Percentiles rank a stretch among this genome's conserved stretches.
Evolutionary conservation across 2,888 invertebrate genomes (phyloP).

Genomic region (Lucinisca nassula): DNA sequence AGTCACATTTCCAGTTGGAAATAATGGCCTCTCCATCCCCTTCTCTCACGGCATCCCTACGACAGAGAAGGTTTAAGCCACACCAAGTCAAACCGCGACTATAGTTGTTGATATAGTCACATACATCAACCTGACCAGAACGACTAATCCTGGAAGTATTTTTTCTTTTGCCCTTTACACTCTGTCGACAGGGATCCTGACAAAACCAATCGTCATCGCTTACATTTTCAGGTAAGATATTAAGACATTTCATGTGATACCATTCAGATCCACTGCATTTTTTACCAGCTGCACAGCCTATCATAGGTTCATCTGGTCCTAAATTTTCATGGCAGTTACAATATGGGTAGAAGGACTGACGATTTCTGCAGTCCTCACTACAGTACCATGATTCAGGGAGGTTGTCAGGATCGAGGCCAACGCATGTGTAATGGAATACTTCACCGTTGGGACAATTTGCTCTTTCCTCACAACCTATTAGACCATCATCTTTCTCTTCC

Average conservation of each 20-base stretch:
- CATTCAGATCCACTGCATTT: constrained; percentile 49
- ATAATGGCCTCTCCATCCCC: background rate
- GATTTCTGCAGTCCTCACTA: constrained; percentile 28
- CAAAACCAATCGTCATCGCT: constrained; percentile 54
- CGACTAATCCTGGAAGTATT: background rate
- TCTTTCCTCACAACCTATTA: constrained; percentile 36
- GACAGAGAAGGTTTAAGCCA: constrained; percentile 51
- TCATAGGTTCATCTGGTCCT: constrained; percentile 51
- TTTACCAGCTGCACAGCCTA: constrained; percentile 45
- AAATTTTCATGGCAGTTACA: constrained; percentile 49
- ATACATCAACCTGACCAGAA: background rate
- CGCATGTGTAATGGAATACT: constrained; percentile 56
- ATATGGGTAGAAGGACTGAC: constrained; percentile 17
- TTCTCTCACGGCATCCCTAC: constrained; percentile 35
- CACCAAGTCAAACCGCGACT: constrained; percentile 48
- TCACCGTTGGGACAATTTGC: constrained; percentile 42
- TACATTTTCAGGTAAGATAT: constrained; percentile 27
- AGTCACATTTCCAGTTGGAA: constrained; percentile 36
- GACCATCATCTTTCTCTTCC: constrained; percentile 39
- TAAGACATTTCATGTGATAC: constrained; percentile 57
- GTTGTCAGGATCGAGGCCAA: constrained; percentile 28
- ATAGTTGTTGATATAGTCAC: constrained; percentile 41
- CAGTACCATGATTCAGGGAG: constrained; percentile 40
- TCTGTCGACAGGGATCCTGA: constrained; percentile 31
- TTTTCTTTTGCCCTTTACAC: background rate